phyloP scores from a whole-genome alignment of 2,888 invertebrate genomes.

The Trissolcus brochymenae region DNA sequence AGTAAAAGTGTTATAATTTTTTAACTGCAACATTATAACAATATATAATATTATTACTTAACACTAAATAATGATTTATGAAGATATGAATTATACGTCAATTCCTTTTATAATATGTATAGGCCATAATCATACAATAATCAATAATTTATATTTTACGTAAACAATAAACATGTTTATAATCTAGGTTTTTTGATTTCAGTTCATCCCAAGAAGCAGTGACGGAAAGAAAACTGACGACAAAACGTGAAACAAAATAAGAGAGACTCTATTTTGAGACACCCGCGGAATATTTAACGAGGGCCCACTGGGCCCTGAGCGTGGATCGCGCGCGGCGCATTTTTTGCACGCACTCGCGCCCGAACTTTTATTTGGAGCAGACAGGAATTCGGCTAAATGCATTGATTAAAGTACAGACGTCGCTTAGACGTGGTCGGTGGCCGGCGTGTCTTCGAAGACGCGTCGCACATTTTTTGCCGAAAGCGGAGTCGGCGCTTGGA shows the following conservation, averaged over 20 bases:
- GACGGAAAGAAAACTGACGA: slow-evolving; percentile 56
- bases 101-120: not conserved
- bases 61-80: not conserved
- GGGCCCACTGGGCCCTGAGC: slow-evolving; percentile 34
- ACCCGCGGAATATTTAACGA: slow-evolving; percentile 71
- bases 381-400: slow-evolving; percentile 77
- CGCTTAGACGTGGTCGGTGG: slow-evolving; percentile 72
- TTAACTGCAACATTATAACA: too few species aligned
- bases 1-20: too few species aligned
- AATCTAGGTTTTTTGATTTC: not conserved
- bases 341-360: slow-evolving; percentile 71
- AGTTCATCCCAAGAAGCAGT: slow-evolving; percentile 18
- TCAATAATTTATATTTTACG: not conserved
- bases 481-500: slow-evolving; percentile 4
- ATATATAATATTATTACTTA: not conserved
- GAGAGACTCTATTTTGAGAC: slow-evolving; percentile 60
- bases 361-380: slow-evolving; percentile 75
- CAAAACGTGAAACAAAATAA: slow-evolving; percentile 35
- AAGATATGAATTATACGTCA: not conserved
- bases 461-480: slow-evolving; percentile 66
- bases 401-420: slow-evolving; percentile 76
- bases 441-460: slow-evolving; percentile 70
- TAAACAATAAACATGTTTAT: not conserved
- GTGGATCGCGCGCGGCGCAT: slow-evolving; percentile 55
- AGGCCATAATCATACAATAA: not conserved